Evolutionary conservation across 2,797 vertebrate species (phyloP), one percentile per base, ranked within the genome.

Genomic region (Micropoecilia bifurca): DNA sequence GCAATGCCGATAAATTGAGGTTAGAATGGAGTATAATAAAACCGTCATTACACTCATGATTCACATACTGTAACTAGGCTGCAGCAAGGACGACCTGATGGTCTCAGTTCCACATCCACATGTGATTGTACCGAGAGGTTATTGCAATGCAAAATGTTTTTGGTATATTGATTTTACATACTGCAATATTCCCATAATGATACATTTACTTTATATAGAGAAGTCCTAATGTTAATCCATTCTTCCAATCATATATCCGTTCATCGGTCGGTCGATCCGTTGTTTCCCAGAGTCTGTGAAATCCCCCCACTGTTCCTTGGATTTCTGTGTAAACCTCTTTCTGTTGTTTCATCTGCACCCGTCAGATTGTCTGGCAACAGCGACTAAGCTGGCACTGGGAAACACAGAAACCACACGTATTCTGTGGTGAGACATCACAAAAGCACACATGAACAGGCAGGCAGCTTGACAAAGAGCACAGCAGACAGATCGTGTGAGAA

Each of bases 351-450:
- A 82, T 83, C 71, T 77, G 48, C 80, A 78, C 74, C 75, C 59
- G 22, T 92, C 91, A 87, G 82, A 91, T 91, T 89, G 76, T 88
- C 90, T 91, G 91, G 89, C 92, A 89, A 85, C 82, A 84, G 72
- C 20, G 59, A 79, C 30, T 79, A 61, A 2, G 77, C 73, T 89
- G 87, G 88, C 85, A 74, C 53, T 79, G 78, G 76, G 22, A 59
- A 50, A 84, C 86, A 83, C 76, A 80, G 83, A 83, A 87, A 50
- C 1, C 81, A 63, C 85, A 87, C 82, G 83, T 86, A 83, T 55
- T 73, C 30, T 5, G 69, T 68, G 63, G 77, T 41, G 83, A 57
- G n/a, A 80, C 80, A 90, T 88, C 75, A 81, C 77, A 88, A 72
- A 88, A 84, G 81, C 77, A 83, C 83, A 84, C 83, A 81, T 10